Percentiles rank a stretch among this genome's conserved stretches.
Evolutionary conservation across 30 jellyfish, hydroid and myxozoan species (phyloP).

Genomic region (Aurelia aurita complex sp. Pacific): DNA sequence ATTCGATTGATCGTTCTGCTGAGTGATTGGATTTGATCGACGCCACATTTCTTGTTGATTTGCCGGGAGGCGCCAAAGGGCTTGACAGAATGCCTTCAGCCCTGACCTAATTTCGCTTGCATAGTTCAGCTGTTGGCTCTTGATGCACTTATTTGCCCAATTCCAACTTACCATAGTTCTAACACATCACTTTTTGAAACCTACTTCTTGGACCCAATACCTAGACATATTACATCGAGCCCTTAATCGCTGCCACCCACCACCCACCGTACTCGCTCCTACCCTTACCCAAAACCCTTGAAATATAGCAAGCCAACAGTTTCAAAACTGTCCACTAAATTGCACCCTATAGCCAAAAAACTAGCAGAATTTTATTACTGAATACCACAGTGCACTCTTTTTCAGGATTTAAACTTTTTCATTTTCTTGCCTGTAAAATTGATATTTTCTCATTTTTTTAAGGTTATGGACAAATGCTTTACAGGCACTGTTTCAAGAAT

Average conservation of each 20-base stretch:
- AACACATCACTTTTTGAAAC: too few relatives aligned
- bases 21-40: not conserved
- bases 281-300: too few relatives aligned
- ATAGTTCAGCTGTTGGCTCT: not conserved
- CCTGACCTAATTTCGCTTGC: too few relatives aligned
- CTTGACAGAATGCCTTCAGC: too few relatives aligned
- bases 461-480: conserved; percentile 85
- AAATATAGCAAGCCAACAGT: not conserved
- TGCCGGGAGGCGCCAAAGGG: not conserved
- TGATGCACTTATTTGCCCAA: too few relatives aligned
- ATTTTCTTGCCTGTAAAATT: not conserved
- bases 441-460: not conserved
- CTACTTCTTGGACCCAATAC: too few relatives aligned
- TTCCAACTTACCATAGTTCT: too few relatives aligned
- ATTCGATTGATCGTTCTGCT: not conserved
- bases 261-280: too few relatives aligned
- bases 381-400: not conserved
- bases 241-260: too few relatives aligned
- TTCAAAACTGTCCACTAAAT: not conserved
- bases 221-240: too few relatives aligned
- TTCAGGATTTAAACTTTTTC: not conserved
- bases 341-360: too few relatives aligned
- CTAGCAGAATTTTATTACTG: too few relatives aligned
- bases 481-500: conserved; percentile 87
- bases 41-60: conserved; percentile 1